Percentiles rank a stretch among this genome's conserved stretches.
Evolutionary conservation across 1,140 invertebrate genomes (phyloP).

Genomic region (Sycobia sp.): DNA sequence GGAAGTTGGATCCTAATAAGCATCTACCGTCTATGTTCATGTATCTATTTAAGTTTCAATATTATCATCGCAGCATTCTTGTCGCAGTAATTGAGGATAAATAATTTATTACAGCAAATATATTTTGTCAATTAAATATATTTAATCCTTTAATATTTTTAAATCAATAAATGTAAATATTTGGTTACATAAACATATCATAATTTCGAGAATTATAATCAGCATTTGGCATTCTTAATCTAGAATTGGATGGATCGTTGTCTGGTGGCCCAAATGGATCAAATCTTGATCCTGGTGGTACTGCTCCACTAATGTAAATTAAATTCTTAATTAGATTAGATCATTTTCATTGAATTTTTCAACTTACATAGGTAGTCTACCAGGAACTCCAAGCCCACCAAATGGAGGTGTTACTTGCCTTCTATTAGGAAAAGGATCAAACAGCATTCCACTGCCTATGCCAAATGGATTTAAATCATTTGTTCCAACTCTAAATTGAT

Average conservation of each 20-base stretch:
- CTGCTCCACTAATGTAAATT: slow-evolving; percentile 64
- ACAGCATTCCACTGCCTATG: slow-evolving; percentile 72
- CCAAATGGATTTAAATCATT: slow-evolving; percentile 78
- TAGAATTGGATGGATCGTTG: slow-evolving; percentile 48
- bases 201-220: slow-evolving; percentile 78
- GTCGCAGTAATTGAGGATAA: too few relatives aligned
- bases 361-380: slow-evolving; percentile 64
- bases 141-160: too few relatives aligned
- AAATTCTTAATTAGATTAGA: slow-evolving; percentile 21
- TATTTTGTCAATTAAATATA: too few relatives aligned
- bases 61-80: too few relatives aligned
- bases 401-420: not conserved
- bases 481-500: slow-evolving; percentile 7
- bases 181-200: slow-evolving; percentile 80
- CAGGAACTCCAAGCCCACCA: slow-evolving; percentile 62
- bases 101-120: too few relatives aligned
- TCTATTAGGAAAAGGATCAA: slow-evolving; percentile 67
- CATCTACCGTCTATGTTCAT: too few relatives aligned
- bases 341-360: slow-evolving; percentile 3
- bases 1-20: too few relatives aligned
- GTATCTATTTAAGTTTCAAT: too few relatives aligned
- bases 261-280: slow-evolving; percentile 80
- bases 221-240: slow-evolving; percentile 65
- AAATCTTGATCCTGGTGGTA: slow-evolving; percentile 79
- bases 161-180: too few relatives aligned